Evolutionary conservation across 2,888 invertebrate genomes (phyloP).

Genomic region (Silvanus unidentatus): DNA sequence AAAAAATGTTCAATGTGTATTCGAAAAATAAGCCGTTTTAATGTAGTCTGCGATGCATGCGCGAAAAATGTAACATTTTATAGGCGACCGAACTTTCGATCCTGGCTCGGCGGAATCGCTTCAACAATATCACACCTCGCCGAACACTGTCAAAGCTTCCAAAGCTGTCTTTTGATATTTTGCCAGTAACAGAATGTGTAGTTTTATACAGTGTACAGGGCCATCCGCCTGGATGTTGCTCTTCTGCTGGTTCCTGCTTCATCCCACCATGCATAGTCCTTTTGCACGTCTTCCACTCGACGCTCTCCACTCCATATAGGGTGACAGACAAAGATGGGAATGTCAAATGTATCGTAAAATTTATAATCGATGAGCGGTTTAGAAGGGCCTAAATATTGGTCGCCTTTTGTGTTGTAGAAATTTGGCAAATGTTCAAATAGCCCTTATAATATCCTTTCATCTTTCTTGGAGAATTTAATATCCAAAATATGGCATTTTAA

Average conservation of each 20-base stretch:
- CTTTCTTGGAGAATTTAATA: too few relatives aligned
- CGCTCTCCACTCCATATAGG: neutral
- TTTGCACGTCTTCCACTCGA: constrained; percentile 5
- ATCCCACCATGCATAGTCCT: neutral
- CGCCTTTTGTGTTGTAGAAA: neutral
- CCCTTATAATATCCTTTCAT: too few relatives aligned
- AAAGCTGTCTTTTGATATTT: constrained; percentile 44
- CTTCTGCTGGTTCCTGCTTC: neutral
- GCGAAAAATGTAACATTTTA: constrained; percentile 37
- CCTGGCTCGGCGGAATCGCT: constrained; percentile 27
- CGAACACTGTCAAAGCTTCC: constrained; percentile 41
- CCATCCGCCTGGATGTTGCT: neutral
- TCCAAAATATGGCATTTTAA: too few relatives aligned
- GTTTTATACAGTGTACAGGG: constrained; percentile 28
- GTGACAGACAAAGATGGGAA: constrained; percentile 29
- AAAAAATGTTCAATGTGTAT: too few relatives aligned
- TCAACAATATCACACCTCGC: constrained; percentile 43
- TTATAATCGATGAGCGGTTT: constrained; percentile 28
- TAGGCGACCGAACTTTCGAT: constrained; percentile 38
- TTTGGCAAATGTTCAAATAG: too few relatives aligned
- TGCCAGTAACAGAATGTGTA: constrained; percentile 34
- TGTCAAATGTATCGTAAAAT: constrained; percentile 34
- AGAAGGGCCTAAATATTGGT: constrained; percentile 22
- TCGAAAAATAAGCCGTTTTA: constrained; percentile 20
- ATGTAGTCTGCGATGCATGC: constrained; percentile 27